phyloP scores from a whole-genome alignment of 2,888 invertebrate species.

The Gari tellinella region DNA sequence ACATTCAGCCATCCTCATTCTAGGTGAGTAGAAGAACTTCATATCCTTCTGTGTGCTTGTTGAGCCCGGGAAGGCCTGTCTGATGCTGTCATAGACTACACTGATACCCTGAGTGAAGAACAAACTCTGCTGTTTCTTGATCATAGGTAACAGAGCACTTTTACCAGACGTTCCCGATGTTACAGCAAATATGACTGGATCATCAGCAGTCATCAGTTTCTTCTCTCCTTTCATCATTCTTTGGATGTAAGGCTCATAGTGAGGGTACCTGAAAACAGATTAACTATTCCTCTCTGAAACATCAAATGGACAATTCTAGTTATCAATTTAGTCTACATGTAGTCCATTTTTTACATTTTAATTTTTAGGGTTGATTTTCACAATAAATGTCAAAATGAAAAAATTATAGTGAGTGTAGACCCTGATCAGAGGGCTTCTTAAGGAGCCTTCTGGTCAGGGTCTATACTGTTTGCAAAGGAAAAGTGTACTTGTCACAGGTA shows the following conservation, averaged over 20 bases:
- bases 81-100: constrained; percentile 69
- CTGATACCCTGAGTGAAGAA: constrained; percentile 77
- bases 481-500: too few relatives aligned
- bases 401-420: too few relatives aligned
- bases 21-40: constrained; percentile 79
- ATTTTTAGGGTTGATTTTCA: too few relatives aligned
- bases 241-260: constrained; percentile 78
- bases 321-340: too few relatives aligned
- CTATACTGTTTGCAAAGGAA: too few relatives aligned
- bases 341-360: too few relatives aligned
- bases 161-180: constrained; percentile 82
- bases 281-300: too few relatives aligned
- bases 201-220: constrained; percentile 73
- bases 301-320: too few relatives aligned
- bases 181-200: constrained; percentile 78
- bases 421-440: too few relatives aligned
- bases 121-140: constrained; percentile 65
- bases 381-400: too few relatives aligned
- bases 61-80: constrained; percentile 67
- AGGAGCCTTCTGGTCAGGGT: too few relatives aligned
- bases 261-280: constrained; percentile 65
- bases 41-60: constrained; percentile 71
- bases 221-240: constrained; percentile 78
- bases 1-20: constrained; percentile 69
- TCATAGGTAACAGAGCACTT: constrained; percentile 77